These are phyloP conservation scores for Verasper variegatus DNA, from an alignment of 2,113 vertebrate genomes.

Conservation along the genomic window DNA sequence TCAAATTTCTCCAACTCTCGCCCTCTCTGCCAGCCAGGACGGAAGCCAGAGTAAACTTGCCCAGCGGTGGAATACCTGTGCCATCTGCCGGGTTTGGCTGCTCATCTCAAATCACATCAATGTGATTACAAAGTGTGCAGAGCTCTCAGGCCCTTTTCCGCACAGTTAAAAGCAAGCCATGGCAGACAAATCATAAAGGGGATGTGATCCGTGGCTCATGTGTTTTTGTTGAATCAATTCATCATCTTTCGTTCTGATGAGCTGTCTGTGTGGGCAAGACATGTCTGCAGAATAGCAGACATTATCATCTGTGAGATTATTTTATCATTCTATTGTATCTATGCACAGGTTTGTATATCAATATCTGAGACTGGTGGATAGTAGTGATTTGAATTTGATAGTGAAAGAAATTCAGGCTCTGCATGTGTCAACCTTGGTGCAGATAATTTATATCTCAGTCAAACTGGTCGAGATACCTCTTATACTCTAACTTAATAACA, in stretches of 20 bases:
- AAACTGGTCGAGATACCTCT: too few species aligned
- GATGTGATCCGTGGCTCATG: slow-evolving; percentile 4
- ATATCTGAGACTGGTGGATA: not conserved
- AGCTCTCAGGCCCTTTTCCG: slow-evolving; percentile 10
- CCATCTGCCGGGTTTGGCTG: slow-evolving; percentile 18
- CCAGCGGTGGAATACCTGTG: slow-evolving; percentile 33
- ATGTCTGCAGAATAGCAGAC: slow-evolving; percentile 13
- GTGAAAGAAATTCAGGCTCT: too few species aligned
- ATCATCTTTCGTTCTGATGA: slow-evolving; percentile 34
- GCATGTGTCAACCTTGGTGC: too few species aligned
- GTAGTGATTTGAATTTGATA: too few species aligned
- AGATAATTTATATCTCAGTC: too few species aligned
- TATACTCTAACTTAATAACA: too few species aligned
- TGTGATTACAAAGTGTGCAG: slow-evolving; percentile 44
- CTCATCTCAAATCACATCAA: slow-evolving; percentile 31
- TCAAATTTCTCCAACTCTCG: slow-evolving; percentile 25
- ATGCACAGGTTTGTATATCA: not conserved
- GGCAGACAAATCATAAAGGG: slow-evolving; percentile 43
- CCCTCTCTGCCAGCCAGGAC: slow-evolving; percentile 29
- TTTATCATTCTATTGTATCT: not conserved
- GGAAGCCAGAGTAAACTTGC: slow-evolving; percentile 22
- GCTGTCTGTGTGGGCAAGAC: not conserved
- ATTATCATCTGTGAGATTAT: slow-evolving; percentile 7
- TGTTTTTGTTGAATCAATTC: slow-evolving; percentile 27
- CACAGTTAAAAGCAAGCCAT: slow-evolving; percentile 38